Evolutionary conservation across 2,113 vertebrate genomes (phyloP).

Genomic region (Cyprinodon variegatus): DNA sequence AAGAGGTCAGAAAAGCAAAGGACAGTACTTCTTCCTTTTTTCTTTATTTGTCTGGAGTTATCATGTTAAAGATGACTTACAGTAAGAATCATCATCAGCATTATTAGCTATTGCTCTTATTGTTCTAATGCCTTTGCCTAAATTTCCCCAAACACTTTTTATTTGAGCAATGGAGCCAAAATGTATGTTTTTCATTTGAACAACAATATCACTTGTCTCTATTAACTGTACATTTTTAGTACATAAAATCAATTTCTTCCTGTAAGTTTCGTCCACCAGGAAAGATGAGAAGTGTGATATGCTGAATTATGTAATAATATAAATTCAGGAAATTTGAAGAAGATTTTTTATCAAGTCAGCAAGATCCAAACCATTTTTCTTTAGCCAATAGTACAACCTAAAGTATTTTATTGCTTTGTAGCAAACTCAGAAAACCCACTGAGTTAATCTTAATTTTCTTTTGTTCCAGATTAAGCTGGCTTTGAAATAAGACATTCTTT

Average conservation of each 20-base stretch:
- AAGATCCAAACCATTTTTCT: not conserved
- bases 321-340: not conserved
- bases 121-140: not conserved
- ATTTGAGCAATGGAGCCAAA: not conserved
- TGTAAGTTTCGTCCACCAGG: not conserved
- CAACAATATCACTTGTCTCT: not conserved
- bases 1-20: too few relatives aligned
- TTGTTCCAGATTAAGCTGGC: not conserved
- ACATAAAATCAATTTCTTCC: not conserved
- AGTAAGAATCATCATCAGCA: too few relatives aligned
- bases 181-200: not conserved
- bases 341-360: not conserved
- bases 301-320: not conserved
- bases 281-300: not conserved
- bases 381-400: not conserved
- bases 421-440: not conserved
- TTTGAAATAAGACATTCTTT: not conserved
- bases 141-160: not conserved
- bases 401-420: conserved; percentile 4
- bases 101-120: conserved; percentile 14
- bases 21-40: too few relatives aligned
- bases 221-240: not conserved
- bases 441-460: conserved; percentile 7
- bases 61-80: too few relatives aligned
- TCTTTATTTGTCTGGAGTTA: too few relatives aligned